phyloP scores from a whole-genome alignment of 2,113 vertebrate species.

The Aptenodytes forsteri region DNA sequence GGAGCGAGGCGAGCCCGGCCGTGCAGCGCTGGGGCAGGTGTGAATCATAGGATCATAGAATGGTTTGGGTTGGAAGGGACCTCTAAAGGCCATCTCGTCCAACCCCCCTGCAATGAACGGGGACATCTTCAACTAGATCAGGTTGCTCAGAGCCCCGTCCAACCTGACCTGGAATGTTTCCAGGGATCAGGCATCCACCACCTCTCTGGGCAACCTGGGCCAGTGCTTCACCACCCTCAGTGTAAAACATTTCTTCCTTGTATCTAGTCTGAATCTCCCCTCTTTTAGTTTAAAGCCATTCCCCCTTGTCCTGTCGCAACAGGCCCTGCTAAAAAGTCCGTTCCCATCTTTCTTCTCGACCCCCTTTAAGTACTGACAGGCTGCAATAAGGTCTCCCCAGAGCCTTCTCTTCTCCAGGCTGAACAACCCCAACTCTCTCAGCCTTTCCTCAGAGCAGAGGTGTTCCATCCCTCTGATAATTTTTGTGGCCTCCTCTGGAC shows the following conservation, averaged over 20 bases:
- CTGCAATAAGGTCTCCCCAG: accelerated
- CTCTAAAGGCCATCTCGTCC: accelerated
- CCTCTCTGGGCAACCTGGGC: background rate
- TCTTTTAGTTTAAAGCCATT: background rate
- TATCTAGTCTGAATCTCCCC: background rate
- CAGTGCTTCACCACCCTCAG: background rate
- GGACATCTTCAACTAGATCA: accelerated
- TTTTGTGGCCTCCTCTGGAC: background rate
- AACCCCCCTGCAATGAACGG: background rate
- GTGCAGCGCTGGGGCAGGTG: background rate
- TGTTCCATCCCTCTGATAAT: background rate
- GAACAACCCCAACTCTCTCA: background rate
- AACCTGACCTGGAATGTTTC: accelerated
- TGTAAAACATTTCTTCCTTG: accelerated
- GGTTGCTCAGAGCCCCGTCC: accelerated
- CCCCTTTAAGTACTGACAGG: accelerated
- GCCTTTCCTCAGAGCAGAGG: accelerated
- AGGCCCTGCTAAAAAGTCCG: background rate
- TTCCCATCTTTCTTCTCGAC: background rate
- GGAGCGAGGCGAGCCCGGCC: accelerated
- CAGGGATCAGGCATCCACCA: background rate
- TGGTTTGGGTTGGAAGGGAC: background rate
- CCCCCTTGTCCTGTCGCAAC: accelerated
- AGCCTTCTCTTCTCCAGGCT: background rate
- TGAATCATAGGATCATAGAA: background rate